Conservation (phyloP, 2,888 invertebrate genomes). For the Stenchaetothrips biformis region DNA sequence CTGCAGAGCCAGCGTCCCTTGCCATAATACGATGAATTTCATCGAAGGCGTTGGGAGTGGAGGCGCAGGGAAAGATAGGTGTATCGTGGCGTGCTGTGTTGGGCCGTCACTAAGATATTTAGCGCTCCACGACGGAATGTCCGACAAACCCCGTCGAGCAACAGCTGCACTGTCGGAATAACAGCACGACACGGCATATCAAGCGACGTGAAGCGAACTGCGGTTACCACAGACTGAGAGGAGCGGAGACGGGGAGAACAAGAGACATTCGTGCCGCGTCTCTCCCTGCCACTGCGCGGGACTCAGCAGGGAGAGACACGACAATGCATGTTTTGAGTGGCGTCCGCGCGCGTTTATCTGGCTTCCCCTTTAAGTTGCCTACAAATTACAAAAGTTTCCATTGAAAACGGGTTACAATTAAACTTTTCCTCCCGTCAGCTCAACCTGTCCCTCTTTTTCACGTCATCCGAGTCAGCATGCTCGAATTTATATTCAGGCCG, state of each 20-base stretch:
- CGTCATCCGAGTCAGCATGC: background rate
- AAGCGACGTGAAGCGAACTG: too few species aligned
- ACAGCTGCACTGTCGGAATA: too few species aligned
- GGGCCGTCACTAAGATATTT: too few species aligned
- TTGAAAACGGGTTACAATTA: constrained; percentile 25
- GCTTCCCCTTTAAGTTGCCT: background rate
- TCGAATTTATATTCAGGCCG: background rate
- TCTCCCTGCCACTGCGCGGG: background rate
- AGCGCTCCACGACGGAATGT: too few species aligned
- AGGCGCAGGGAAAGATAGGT: too few species aligned
- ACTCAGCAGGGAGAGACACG: background rate
- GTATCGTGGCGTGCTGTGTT: too few species aligned
- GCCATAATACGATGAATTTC: too few species aligned
- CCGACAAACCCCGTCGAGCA: too few species aligned
- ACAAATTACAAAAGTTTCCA: constrained; percentile 22
- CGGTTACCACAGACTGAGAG: background rate
- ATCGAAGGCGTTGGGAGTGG: too few species aligned
- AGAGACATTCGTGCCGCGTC: background rate
- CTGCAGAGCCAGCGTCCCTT: too few species aligned
- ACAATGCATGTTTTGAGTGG: background rate
- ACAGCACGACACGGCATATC: too few species aligned
- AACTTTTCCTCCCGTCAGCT: background rate
- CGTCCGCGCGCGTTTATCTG: background rate
- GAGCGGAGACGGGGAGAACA: background rate
- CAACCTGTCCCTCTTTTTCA: background rate